phyloP scores from a whole-genome alignment of 2,888 invertebrate genomes.

The Notocelia uddmanniana region DNA sequence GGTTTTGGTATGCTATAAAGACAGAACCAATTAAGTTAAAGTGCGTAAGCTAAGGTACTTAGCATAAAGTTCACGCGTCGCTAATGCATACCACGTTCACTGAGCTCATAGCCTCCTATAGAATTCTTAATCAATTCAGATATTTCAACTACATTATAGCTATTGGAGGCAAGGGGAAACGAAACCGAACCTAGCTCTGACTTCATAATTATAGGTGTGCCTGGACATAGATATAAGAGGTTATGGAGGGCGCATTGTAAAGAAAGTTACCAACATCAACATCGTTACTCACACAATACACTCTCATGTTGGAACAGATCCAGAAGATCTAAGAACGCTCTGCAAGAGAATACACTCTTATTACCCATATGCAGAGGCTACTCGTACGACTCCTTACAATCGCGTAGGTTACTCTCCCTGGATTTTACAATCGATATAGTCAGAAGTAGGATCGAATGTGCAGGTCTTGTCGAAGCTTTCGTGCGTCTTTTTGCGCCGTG shows the following conservation, averaged over 20 bases:
- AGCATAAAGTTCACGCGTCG: constrained; percentile 76
- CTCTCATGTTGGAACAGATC: too few species aligned
- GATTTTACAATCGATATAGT: too few species aligned
- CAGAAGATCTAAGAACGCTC: too few species aligned
- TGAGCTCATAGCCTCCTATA: constrained; percentile 83
- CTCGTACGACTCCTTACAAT: too few species aligned
- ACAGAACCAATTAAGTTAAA: constrained; percentile 37
- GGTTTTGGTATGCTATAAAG: constrained; percentile 6
- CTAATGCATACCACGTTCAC: constrained; percentile 82
- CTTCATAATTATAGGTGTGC: constrained; percentile 80
- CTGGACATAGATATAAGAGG: constrained; percentile 46
- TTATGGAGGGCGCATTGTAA: not conserved
- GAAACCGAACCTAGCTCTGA: constrained; percentile 60
- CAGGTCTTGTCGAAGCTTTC: too few species aligned
- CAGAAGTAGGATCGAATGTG: too few species aligned
- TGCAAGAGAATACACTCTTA: too few species aligned
- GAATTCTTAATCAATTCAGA: constrained; percentile 75
- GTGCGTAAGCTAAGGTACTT: constrained; percentile 71
- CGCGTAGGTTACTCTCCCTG: too few species aligned
- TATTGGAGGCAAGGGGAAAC: constrained; percentile 58
- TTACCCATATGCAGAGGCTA: too few species aligned
- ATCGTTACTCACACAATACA: too few species aligned
- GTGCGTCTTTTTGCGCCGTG: too few species aligned
- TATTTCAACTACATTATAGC: constrained; percentile 68
- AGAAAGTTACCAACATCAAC: not conserved